Conservation (phyloP, 1,140 invertebrate species). For the Dolichoris vasculosae region DNA sequence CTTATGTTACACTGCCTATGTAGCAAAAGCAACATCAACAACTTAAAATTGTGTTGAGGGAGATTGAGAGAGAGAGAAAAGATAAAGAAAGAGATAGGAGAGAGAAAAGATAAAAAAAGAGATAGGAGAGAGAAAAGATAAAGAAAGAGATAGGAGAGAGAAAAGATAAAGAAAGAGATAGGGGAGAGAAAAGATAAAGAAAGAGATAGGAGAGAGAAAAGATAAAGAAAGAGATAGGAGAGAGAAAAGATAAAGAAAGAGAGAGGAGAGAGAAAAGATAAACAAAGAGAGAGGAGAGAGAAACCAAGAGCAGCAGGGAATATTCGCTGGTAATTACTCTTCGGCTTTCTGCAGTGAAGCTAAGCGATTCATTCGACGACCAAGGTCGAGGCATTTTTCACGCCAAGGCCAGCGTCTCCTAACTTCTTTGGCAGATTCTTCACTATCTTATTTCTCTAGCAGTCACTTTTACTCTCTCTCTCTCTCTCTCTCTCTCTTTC, state of each 20-base stretch:
- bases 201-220: not conserved
- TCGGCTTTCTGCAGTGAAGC: conserved; percentile 44
- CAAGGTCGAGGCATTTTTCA: conserved; percentile 50
- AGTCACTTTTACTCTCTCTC: not conserved
- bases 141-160: not conserved
- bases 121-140: too few relatives aligned
- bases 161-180: not conserved
- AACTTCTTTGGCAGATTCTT: not conserved
- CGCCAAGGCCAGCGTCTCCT: conserved; percentile 42
- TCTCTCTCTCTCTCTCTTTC: not conserved
- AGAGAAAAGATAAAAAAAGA: too few relatives aligned
- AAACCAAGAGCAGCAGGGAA: conserved; percentile 27
- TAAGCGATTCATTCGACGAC: conserved; percentile 49
- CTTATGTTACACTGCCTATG: not conserved
- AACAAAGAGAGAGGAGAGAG: not conserved
- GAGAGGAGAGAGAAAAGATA: not conserved
- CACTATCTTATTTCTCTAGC: not conserved
- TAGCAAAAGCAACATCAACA: not conserved
- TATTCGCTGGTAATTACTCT: conserved; percentile 50
- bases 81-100: not conserved
- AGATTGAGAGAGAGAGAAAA: not conserved
- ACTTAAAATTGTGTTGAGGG: not conserved
- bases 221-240: not conserved
- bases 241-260: too few relatives aligned
- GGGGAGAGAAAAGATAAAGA: not conserved